Percentiles rank a stretch among this genome's conserved stretches.
These are phyloP conservation scores for Chelon auratus DNA, from an alignment of 2,797 vertebrate genomes.

Conservation along the genomic window DNA sequence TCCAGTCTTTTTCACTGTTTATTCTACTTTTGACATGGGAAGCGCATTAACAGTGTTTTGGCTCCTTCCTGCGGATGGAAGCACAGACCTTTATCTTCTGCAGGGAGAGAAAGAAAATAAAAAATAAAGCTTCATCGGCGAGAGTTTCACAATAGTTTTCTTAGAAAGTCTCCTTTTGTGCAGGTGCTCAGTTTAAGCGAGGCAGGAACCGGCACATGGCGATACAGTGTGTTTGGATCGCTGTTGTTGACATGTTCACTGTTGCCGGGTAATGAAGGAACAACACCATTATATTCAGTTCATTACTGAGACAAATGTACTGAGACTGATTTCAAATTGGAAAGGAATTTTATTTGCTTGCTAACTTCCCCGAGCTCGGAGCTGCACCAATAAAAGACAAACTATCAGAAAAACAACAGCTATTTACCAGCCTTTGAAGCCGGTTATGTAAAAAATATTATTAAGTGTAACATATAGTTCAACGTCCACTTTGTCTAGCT, in stretches of 20 bases:
- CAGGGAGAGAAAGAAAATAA: background rate
- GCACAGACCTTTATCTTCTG: too few species aligned
- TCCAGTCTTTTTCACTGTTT: background rate
- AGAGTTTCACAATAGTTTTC: background rate
- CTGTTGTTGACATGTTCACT: conserved; percentile 29
- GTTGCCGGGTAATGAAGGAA: conserved; percentile 28
- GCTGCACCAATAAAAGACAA: conserved; percentile 13
- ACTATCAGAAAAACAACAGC: background rate
- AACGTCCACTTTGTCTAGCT: background rate
- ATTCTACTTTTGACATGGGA: background rate
- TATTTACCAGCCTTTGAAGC: background rate
- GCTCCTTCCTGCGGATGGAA: too few species aligned
- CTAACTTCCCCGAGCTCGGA: conserved; percentile 11
- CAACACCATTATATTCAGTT: conserved; percentile 15
- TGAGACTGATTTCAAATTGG: conserved; percentile 14
- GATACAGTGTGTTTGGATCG: conserved; percentile 1
- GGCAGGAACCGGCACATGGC: background rate
- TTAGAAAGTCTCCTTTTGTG: background rate
- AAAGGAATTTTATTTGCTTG: conserved; percentile 21
- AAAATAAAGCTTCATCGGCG: background rate
- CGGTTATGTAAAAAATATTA: background rate
- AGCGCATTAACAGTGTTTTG: too few species aligned
- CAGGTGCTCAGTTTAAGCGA: background rate
- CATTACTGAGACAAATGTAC: conserved; percentile 21
- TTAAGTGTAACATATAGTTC: background rate